Evolutionary conservation across 1,140 invertebrate species (phyloP), one percentile per base, ranked within the genome.

Genomic region (Cataglyphis hispanica): DNA sequence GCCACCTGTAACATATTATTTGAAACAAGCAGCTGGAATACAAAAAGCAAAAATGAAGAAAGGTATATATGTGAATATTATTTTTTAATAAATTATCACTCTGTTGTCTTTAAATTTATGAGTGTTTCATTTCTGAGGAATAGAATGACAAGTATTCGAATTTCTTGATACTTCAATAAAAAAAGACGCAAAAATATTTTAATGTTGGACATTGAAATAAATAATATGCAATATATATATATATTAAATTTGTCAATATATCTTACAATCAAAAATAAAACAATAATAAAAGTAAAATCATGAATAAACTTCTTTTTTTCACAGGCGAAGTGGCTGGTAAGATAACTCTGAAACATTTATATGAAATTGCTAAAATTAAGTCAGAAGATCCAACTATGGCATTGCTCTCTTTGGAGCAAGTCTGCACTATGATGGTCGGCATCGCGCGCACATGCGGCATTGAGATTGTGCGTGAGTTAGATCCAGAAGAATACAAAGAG

Each of bases 331-430:
- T 97, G 22, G 96, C 97, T 91, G 99, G 99, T 0, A 99, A 97
- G 96, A 96, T 99, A 69, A 98, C 98, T 1, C 92, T 99, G 0
- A 99, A 99, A 94, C 99, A 99, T 95, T 94, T 99, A 43, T 99
- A 99, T 95, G 99, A 99, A 97, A 99, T 99, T 92, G 99, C 99
- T 0, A 96, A 97, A 95, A 98, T 99, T 3, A 99, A 99, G 95
- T 95, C 96, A 19, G 93, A 98, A 94, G 99, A 99, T 96, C 97
- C 98, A 34, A 94, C 96, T 13, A 95, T 97, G 88, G 96, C 97
- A 78, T 95, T 97, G 37, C 92, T 96, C 13, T 95, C 86, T 37
- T 91, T 99, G 58, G 89, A 99, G 95, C 96, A 98, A 92, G 96
- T 99, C 90, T 99, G 98, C 94, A 95, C 97, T 91, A 96, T 97